Evolutionary conservation across 53 echinoderm and acorn worm genomes (phyloP).

Genomic region (Holothuria leucospilota): DNA sequence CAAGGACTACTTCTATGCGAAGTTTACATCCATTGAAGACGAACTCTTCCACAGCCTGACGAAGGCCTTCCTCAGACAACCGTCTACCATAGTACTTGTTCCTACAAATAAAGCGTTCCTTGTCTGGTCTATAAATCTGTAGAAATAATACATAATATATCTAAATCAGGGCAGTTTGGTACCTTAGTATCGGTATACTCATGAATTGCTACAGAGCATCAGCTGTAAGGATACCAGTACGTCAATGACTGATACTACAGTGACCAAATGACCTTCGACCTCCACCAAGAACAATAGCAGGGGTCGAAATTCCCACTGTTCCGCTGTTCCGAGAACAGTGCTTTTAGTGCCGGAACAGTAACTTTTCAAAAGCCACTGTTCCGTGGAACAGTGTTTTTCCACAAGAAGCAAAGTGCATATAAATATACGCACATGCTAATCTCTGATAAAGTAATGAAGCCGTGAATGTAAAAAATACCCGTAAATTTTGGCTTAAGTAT

Average conservation of each 20-base stretch:
- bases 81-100: constrained; percentile 94
- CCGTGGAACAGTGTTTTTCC: too few relatives aligned
- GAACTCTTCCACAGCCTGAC: constrained; percentile 68
- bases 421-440: too few relatives aligned
- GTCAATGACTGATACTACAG: not conserved
- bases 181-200: not conserved
- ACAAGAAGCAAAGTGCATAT: too few relatives aligned
- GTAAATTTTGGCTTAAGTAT: too few relatives aligned
- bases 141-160: not conserved
- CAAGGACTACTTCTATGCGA: constrained; percentile 69
- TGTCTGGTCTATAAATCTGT: constrained; percentile 75
- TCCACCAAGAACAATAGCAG: too few relatives aligned
- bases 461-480: too few relatives aligned
- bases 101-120: constrained; percentile 68
- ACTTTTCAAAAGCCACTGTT: too few relatives aligned
- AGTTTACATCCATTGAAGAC: constrained; percentile 57
- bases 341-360: too few relatives aligned
- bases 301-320: too few relatives aligned
- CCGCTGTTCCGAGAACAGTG: too few relatives aligned
- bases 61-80: constrained; percentile 73
- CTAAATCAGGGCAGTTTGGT: not conserved
- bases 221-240: not conserved
- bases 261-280: too few relatives aligned
- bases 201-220: not conserved
- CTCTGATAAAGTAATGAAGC: too few relatives aligned